A percentile compares a stretch with the other conserved stretches of the same genome.
These are phyloP conservation scores for Protobothrops flavoviridis DNA, from an alignment of 2,113 vertebrate genomes.

Conservation along the genomic window DNA sequence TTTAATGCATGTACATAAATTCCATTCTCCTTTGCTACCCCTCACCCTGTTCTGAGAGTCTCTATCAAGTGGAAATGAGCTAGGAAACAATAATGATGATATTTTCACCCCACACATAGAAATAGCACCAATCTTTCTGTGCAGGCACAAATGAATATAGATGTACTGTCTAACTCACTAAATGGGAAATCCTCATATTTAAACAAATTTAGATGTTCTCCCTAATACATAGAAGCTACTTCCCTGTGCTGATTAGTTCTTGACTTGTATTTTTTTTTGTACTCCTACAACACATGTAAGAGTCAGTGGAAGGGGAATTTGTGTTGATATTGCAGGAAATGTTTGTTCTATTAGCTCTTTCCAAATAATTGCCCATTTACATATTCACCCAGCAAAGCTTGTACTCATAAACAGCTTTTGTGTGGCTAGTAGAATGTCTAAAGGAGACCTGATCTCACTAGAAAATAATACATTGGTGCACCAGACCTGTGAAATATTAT, in stretches of 20 bases:
- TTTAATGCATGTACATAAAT: conserved; percentile 57
- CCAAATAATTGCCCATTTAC: not conserved
- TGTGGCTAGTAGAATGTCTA: not conserved
- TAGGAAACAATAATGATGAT: conserved; percentile 30
- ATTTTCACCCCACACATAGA: not conserved
- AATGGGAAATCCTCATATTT: not conserved
- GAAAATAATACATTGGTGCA: not conserved
- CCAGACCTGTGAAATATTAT: not conserved
- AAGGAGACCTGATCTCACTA: not conserved
- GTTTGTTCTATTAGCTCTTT: not conserved
- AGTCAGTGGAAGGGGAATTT: not conserved
- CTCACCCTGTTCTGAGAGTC: conserved; percentile 44
- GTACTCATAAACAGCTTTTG: not conserved
- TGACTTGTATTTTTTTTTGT: not conserved
- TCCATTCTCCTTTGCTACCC: conserved; percentile 45
- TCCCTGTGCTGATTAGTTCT: not conserved
- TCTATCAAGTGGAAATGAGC: conserved; percentile 43
- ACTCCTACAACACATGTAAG: not conserved
- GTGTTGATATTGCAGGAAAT: not conserved
- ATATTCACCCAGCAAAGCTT: not conserved
- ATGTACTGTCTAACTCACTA: not conserved
- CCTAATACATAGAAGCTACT: not conserved
- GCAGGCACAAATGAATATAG: conserved; percentile 28
- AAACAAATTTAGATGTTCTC: not conserved
- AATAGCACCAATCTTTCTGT: conserved; percentile 33